Base-by-base conservation (phyloP, 2,113 vertebrate species). In the Dipodomys stephensi region DNA sequence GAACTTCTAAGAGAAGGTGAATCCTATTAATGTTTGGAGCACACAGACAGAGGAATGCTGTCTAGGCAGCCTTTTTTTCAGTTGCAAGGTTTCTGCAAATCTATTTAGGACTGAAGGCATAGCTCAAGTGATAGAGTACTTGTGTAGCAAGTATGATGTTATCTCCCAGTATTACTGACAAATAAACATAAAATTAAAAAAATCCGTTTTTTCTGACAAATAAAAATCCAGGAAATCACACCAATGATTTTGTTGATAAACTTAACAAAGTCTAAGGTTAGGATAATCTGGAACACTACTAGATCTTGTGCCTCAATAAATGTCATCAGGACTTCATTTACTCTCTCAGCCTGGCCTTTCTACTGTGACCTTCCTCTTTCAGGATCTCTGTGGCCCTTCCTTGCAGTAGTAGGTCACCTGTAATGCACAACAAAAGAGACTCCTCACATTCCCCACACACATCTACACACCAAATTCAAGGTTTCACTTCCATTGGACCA, bases 1-100 rank as follows among this genome's bases (percentile, higher is more conserved):
- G 69, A 79, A 60, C 78, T 73, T 69, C 69, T 53, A 53, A 93
- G 77, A 44, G 69, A 74, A 95, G 46, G 57, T 77, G 80, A 93
- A 28, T 11, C 30, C 68, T 76, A 32, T 69, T 95, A 32, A 80
- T 49, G 77, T 19, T 35, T 78, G 83, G 44, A 49, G 78, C 62
- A 82, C 77, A 65, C 12, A 77, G 1, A 12, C 6, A 12, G 35
- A 64, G n/a, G 16, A 18, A 39, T 35, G 20, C 19, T 0, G 5
- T 67, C 44, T 30, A 13, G 22, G 39, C 60, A 32, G n/a, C 77
- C 73, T 10, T 18, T 60, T 87, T 95, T 72, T 82, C 69, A 76
- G 53, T 39, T 68, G 25, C 62, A 83, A 91, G 39, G 44, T 67
- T 65, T 88, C 49, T 77, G 39, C 60, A 93, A 71, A 88, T 83